phyloP scores from a whole-genome alignment of 2,888 invertebrate genomes.

The Stenichneumon culpator region DNA sequence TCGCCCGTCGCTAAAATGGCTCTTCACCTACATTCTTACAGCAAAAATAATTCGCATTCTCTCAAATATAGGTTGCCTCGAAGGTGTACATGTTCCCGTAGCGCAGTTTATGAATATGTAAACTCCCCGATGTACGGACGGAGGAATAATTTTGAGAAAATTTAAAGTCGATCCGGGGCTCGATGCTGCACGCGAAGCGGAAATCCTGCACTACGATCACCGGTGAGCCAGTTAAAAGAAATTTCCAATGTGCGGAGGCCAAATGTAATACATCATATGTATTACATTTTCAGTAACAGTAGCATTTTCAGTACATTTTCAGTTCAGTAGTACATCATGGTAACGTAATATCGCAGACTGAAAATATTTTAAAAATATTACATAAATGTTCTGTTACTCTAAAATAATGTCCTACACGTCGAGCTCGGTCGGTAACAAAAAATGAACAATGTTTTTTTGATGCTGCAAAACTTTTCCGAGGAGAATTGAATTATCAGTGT shows the following conservation, averaged over 20 bases:
- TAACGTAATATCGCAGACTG: background rate
- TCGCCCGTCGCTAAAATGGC: background rate
- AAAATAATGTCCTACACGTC: background rate
- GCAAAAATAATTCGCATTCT: slow-evolving; percentile 10
- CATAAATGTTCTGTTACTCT: background rate
- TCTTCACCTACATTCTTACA: background rate
- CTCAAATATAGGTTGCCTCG: slow-evolving; percentile 20
- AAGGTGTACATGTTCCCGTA: slow-evolving; percentile 2
- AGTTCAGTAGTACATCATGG: no score
- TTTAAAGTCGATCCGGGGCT: slow-evolving; percentile 34
- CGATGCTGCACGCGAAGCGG: slow-evolving; percentile 47
- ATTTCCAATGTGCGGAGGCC: slow-evolving; percentile 19
- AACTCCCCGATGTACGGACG: background rate
- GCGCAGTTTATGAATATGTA: slow-evolving; percentile 40
- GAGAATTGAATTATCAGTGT: background rate
- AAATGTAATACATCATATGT: slow-evolving; percentile 41
- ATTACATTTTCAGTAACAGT: no score
- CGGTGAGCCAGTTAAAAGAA: slow-evolving; percentile 29
- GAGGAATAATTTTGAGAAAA: slow-evolving; percentile 52
- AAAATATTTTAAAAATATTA: background rate
- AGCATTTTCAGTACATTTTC: no score
- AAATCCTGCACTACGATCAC: slow-evolving; percentile 24
- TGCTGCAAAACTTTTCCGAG: background rate
- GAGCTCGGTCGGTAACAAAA: background rate
- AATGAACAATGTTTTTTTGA: background rate